phyloP scores from a whole-genome alignment of 2,797 vertebrate species.

The Pseudochaenichthys georgianus region DNA sequence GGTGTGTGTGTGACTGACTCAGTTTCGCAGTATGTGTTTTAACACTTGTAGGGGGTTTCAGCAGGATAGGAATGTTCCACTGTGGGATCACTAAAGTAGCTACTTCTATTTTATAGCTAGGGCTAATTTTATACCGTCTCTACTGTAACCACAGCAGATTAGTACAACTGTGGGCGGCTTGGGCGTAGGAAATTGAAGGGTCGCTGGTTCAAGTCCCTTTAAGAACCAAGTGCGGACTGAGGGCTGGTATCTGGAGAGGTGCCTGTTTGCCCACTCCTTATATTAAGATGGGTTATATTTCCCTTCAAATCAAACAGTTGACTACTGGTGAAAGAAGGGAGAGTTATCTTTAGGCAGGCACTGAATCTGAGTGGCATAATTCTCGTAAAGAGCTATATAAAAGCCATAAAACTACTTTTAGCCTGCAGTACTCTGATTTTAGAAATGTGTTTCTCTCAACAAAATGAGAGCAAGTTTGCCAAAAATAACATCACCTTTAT shows the following conservation, averaged over 20 bases:
- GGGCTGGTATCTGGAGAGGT: too few species aligned
- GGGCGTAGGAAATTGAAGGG: too few species aligned
- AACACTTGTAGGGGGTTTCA: neutral
- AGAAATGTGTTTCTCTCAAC: neutral
- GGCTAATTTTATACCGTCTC: neutral
- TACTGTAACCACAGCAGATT: neutral
- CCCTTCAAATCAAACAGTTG: too few species aligned
- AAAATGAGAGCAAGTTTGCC: neutral
- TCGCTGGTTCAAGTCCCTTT: too few species aligned
- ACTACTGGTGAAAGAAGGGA: too few species aligned
- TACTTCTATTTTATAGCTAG: neutral
- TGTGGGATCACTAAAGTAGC: neutral
- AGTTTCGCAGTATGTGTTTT: conserved; percentile 12
- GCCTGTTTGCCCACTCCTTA: too few species aligned
- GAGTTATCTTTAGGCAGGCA: conserved; percentile 43
- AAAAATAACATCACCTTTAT: conserved; percentile 4
- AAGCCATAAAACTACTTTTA: too few species aligned
- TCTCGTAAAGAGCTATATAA: neutral
- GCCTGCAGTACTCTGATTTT: neutral
- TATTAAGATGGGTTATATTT: too few species aligned
- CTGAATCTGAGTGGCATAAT: neutral
- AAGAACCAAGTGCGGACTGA: too few species aligned
- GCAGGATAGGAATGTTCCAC: conserved; percentile 20
- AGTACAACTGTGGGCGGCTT: too few species aligned
- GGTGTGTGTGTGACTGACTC: conserved; percentile 6